Evolutionary conservation across 2,888 invertebrate species (phyloP).

Genomic region (Stratiomys singularior): DNA sequence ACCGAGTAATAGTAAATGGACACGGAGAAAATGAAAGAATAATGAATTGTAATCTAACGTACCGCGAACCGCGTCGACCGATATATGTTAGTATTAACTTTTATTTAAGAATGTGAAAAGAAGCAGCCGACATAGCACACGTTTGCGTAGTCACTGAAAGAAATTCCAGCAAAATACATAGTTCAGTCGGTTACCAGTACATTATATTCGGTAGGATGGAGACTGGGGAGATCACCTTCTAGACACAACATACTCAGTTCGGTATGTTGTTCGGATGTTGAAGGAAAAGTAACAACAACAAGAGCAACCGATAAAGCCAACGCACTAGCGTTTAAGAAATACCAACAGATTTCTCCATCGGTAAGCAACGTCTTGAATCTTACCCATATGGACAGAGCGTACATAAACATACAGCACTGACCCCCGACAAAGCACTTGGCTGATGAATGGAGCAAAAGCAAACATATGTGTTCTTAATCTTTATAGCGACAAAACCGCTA

Average conservation of each 20-base stretch:
- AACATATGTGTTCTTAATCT: no score
- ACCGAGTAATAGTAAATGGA: no score
- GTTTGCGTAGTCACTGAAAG: slow-evolving; percentile 34
- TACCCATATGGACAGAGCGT: no score
- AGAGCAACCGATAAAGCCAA: no score
- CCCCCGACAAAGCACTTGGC: no score
- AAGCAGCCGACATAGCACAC: slow-evolving; percentile 41
- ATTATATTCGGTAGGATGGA: background rate
- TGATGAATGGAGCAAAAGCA: no score
- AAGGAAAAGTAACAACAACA: background rate
- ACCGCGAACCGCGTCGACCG: background rate
- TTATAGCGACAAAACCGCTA: no score
- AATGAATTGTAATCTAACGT: background rate
- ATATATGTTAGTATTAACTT: background rate
- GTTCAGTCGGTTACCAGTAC: slow-evolving; percentile 28
- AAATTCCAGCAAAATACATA: slow-evolving; percentile 19
- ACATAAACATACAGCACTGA: no score
- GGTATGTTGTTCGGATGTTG: background rate
- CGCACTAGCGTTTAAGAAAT: background rate
- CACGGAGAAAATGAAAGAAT: background rate
- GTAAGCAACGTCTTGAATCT: background rate
- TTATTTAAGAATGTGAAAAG: slow-evolving; percentile 1
- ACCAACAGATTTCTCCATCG: background rate
- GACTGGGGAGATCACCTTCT: slow-evolving; percentile 22
- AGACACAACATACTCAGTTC: background rate